A percentile compares a stretch with the other conserved stretches of the same genome.
phyloP scores from a whole-genome alignment of 2,888 invertebrate species.

The Leptothorax acervorum region DNA sequence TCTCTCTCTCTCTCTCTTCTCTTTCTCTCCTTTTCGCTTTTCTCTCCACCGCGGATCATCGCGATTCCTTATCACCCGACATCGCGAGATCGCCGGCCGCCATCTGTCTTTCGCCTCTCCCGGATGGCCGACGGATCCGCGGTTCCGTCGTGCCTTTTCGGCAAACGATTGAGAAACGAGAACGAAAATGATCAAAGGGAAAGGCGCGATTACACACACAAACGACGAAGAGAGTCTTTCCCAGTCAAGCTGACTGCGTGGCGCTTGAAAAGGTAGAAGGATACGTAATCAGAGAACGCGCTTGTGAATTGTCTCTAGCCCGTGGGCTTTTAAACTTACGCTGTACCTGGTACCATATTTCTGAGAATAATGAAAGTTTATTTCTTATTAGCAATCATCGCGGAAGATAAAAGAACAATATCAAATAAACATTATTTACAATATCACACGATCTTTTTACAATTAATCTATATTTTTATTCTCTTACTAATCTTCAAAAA shows the following conservation, averaged over 20 bases:
- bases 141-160: background rate
- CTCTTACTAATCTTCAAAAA: background rate
- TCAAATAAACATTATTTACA: background rate
- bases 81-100: conserved; percentile 18
- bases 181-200: conserved; percentile 8
- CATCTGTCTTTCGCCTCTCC: conserved; percentile 62
- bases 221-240: background rate
- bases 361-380: background rate
- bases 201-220: background rate
- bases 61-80: conserved; percentile 48
- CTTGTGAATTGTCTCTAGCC: background rate
- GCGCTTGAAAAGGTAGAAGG: background rate
- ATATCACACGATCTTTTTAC: background rate
- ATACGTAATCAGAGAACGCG: background rate
- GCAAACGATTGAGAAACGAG: background rate
- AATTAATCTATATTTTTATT: background rate
- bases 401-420: background rate
- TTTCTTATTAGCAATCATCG: background rate
- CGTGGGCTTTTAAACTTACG: background rate
- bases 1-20: conserved; percentile 57
- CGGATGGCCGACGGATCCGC: background rate
- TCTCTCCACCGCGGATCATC: conserved; percentile 24
- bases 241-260: background rate
- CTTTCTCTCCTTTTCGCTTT: conserved; percentile 51
- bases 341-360: background rate